Evolutionary conservation across 1,140 invertebrate genomes (phyloP), one percentile per base, ranked within the genome.

Genomic region (Nebria ingens): DNA sequence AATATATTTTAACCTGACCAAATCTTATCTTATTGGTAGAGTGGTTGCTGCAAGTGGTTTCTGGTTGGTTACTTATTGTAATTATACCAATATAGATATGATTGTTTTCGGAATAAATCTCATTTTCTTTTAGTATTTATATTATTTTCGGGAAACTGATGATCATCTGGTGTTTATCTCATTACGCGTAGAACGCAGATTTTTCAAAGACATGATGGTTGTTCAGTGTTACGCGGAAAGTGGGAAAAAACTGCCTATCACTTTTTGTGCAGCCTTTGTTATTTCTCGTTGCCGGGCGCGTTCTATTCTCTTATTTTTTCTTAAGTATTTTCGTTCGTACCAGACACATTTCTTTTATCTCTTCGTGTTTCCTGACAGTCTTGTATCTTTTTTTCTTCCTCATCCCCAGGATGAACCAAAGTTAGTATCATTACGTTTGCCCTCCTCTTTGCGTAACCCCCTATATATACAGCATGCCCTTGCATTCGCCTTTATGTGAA

Each of bases 341-440:
- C 40, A 45, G 40, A 45, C 40, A 45, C 40, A 45, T 45, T 45
- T 45, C 40, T 45, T 45, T 45, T 45, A 45, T 45, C 40, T 45
- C 15, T 45, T 17, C 40, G 6, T 45, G 40, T 45, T 45, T 45
- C 40, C 40, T 45, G 40, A 45, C 40, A 45, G 40, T 45, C 40
- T 45, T 45, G 40, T 45, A 45, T 45, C 40, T 17, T 45, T 45
- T 45, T 45, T 45, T 45, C 40, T n/a, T n/a, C n/a, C n/a, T n/a
- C 6, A 12, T 45, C 40, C 40, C 6, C 40, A 17, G 40, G 40
- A 45, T 45, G 40, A 45, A 45, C 40, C 40, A 45, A 45, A 45
- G 40, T 45, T 45, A 45, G 40, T 45, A 45, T 45, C 40, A 45
- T 45, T 45, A 45, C 40, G 40, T 12, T 17, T 45, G n/a, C n/a